phyloP scores from a whole-genome alignment of 2,888 invertebrate species.

The Oxycera nigricornis region DNA sequence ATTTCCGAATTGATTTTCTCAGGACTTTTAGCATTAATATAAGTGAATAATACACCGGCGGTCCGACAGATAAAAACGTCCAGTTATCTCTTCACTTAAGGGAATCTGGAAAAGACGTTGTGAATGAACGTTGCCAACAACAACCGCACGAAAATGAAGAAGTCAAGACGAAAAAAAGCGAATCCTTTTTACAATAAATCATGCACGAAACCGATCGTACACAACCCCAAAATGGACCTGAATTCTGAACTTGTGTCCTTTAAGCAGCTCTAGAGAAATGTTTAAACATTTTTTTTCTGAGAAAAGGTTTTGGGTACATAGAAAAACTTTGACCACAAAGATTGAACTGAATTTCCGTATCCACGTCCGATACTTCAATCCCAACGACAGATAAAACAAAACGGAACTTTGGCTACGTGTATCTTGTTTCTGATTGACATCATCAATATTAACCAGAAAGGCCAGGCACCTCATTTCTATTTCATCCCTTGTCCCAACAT shows the following conservation, averaged over 20 bases:
- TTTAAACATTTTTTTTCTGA: slow-evolving; percentile 18
- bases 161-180: background rate
- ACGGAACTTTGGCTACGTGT: background rate
- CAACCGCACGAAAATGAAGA: background rate
- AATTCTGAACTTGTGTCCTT: background rate
- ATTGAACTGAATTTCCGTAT: slow-evolving; percentile 12
- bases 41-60: background rate
- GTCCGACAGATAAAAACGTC: background rate
- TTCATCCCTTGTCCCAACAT: background rate
- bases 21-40: background rate
- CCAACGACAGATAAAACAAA: slow-evolving; percentile 11
- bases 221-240: slow-evolving; percentile 18
- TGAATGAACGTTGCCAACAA: background rate
- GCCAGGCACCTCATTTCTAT: slow-evolving; percentile 1
- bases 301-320: background rate
- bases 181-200: slow-evolving; percentile 11
- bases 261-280: slow-evolving; percentile 12
- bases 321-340: background rate
- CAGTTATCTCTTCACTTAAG: background rate
- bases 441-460: slow-evolving; percentile 17
- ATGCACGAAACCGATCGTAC: slow-evolving; percentile 18
- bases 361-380: slow-evolving; percentile 4
- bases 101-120: background rate
- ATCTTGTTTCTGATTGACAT: slow-evolving; percentile 28
- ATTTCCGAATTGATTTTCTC: background rate